These are phyloP conservation scores for Prinia subflava DNA, from an alignment of 2,113 vertebrate species.

Conservation along the genomic window DNA sequence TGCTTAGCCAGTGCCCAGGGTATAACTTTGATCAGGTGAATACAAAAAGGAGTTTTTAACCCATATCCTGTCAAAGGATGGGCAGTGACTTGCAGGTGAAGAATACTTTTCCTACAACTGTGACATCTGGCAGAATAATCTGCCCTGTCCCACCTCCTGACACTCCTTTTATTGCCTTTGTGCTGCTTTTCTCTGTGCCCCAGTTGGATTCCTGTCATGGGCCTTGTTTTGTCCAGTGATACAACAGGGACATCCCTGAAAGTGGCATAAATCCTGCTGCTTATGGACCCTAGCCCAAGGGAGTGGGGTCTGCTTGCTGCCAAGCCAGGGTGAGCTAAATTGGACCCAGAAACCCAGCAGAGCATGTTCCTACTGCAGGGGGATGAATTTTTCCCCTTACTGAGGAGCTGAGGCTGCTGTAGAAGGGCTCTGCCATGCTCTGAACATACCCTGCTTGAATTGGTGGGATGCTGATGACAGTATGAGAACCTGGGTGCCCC, in stretches of 20 bases:
- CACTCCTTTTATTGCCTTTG: neutral
- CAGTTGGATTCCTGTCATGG: neutral
- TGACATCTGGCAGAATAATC: neutral
- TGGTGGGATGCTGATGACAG: neutral
- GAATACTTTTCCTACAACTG: neutral
- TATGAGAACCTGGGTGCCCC: neutral
- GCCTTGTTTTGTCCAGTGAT: neutral
- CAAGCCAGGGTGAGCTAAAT: neutral
- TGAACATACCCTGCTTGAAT: neutral
- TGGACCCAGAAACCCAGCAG: neutral
- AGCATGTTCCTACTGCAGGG: neutral
- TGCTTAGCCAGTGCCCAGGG: neutral
- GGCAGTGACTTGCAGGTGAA: neutral
- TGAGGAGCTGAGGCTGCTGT: neutral
- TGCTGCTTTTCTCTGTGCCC: neutral
- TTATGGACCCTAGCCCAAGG: neutral
- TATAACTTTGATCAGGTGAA: neutral
- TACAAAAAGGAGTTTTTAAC: neutral
- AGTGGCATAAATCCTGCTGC: neutral
- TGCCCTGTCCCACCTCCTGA: neutral
- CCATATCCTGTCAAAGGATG: neutral
- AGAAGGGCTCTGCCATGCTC: neutral
- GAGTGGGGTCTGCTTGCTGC: neutral
- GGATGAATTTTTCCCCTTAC: rapidly evolving
- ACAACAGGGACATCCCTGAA: neutral